phyloP scores from a whole-genome alignment of 2,888 invertebrate genomes.

The Cheilosia variabilis region DNA sequence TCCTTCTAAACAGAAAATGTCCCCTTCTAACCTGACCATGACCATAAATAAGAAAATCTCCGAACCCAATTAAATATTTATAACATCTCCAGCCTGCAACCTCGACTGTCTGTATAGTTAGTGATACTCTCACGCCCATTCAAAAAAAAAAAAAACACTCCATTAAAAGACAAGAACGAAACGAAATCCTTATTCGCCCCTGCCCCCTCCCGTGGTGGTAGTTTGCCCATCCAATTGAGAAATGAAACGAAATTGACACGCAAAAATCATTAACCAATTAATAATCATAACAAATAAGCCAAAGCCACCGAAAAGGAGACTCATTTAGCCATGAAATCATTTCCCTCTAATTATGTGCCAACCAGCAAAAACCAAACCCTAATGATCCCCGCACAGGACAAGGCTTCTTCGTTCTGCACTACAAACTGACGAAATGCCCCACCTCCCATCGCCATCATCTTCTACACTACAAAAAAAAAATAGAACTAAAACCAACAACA shows the following conservation, averaged over 20 bases:
- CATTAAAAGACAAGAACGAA: not conserved
- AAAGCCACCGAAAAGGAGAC: constrained; percentile 19
- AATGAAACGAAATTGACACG: constrained; percentile 53
- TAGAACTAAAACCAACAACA: not conserved
- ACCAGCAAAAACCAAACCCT: constrained; percentile 41
- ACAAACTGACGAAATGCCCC: not conserved
- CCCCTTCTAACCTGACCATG: no score
- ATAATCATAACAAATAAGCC: constrained; percentile 61
- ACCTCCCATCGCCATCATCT: not conserved
- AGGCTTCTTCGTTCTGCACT: constrained; percentile 1
- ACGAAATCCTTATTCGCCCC: not conserved
- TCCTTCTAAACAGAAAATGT: no score
- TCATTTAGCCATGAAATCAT: constrained; percentile 56
- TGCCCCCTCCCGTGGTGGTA: not conserved
- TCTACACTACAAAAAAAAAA: not conserved
- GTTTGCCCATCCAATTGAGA: constrained; percentile 23
- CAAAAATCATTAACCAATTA: constrained; percentile 69
- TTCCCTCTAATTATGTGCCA: constrained; percentile 59
- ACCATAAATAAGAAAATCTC: no score
- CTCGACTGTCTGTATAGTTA: no score
- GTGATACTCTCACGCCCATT: not conserved
- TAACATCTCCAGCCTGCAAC: no score
- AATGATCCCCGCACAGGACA: constrained; percentile 32
- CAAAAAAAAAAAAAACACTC: not conserved
- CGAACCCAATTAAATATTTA: no score